phyloP scores from a whole-genome alignment of 2,113 vertebrate species.

The Myiozetetes cayanensis region DNA sequence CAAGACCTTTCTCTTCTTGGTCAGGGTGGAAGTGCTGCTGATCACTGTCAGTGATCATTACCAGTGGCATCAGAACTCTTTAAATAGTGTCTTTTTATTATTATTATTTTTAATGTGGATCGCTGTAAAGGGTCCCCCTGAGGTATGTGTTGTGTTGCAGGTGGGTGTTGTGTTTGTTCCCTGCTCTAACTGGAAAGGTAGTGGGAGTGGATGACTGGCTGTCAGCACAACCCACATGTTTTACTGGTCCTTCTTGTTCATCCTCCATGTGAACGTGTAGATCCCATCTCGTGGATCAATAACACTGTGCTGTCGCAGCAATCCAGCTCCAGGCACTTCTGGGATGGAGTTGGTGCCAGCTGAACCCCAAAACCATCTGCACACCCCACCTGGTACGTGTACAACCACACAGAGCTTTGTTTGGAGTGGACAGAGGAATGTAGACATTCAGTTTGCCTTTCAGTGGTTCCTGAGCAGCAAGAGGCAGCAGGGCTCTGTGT shows the following conservation, averaged over 20 bases:
- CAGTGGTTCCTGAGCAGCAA: background rate
- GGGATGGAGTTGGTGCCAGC: background rate
- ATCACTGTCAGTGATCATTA: background rate
- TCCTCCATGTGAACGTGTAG: fast-evolving
- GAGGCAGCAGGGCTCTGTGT: background rate
- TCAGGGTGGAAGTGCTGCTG: background rate
- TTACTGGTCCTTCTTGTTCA: background rate
- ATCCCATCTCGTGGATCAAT: background rate
- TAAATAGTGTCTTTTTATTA: background rate
- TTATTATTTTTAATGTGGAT: background rate
- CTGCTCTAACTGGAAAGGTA: background rate
- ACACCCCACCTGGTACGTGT: background rate
- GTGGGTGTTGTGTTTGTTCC: background rate
- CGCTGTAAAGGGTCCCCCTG: fast-evolving
- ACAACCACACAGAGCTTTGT: background rate
- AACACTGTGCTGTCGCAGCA: background rate
- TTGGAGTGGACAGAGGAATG: background rate
- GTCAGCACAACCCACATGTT: background rate
- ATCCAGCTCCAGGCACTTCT: background rate
- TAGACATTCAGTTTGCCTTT: background rate
- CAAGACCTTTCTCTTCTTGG: background rate
- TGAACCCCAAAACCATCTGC: background rate
- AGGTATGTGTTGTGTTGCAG: background rate
- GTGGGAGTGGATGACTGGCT: background rate
- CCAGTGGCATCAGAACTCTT: background rate